Conservation (phyloP, 2,888 invertebrate species). For the Drosophila kambysellisi region DNA sequence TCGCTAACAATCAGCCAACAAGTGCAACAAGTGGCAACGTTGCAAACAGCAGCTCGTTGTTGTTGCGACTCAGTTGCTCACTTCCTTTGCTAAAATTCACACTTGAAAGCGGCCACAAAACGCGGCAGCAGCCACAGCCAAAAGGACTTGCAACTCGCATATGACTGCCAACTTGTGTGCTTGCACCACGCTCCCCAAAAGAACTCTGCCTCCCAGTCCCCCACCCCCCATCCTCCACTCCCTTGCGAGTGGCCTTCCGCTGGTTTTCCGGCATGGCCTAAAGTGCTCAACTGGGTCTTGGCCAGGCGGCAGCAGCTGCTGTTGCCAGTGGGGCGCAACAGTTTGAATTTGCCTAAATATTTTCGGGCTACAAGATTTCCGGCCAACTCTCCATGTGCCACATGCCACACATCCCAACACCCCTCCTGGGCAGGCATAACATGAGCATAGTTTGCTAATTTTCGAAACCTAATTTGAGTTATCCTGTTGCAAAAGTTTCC, state of each 20-base stretch:
- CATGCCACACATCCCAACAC: not conserved
- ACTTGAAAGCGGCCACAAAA: constrained; percentile 47
- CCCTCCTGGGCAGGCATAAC: constrained; percentile 21
- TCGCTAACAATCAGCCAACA: constrained; percentile 1
- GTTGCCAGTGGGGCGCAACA: constrained; percentile 59
- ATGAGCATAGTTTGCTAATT: constrained; percentile 72
- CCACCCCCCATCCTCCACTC: no score
- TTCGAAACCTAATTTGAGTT: constrained; percentile 67
- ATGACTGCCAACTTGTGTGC: constrained; percentile 65
- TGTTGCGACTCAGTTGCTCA: constrained; percentile 50
- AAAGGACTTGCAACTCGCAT: constrained; percentile 42
- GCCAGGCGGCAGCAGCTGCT: not conserved
- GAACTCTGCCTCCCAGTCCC: no score
- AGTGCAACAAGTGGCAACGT: constrained; percentile 48
- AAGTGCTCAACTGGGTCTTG: constrained; percentile 28
- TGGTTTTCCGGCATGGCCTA: constrained; percentile 43
- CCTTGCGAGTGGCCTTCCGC: not conserved
- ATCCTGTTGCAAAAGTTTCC: constrained; percentile 68
- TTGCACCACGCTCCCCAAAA: not conserved
- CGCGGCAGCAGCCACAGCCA: constrained; percentile 2
- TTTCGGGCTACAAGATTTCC: constrained; percentile 72
- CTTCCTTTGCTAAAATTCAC: constrained; percentile 57
- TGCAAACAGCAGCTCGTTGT: constrained; percentile 17
- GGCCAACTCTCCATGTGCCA: constrained; percentile 30
- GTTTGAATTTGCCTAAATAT: constrained; percentile 72